Conservation (phyloP, 2,113 vertebrate species). For the Misgurnus anguillicaudatus region DNA sequence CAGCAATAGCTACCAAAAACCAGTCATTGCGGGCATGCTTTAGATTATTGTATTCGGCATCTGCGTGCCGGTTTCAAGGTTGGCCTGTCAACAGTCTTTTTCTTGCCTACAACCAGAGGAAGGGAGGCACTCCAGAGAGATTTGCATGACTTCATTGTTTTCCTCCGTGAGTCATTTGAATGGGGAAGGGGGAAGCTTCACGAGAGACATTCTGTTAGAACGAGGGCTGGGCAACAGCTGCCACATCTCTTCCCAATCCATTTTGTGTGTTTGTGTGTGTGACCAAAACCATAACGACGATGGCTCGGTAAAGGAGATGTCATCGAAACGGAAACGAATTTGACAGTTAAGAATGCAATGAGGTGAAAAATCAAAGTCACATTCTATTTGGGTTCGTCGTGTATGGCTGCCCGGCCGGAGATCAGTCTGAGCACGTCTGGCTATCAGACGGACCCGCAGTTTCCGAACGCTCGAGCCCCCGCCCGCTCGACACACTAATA, state of each 20-base stretch:
- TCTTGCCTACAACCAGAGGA: not conserved
- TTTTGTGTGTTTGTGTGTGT: conserved; percentile 58
- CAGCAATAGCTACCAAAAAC: conserved; percentile 24
- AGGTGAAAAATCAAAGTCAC: conserved; percentile 79
- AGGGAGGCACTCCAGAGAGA: conserved; percentile 20
- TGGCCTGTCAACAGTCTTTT: conserved; percentile 32
- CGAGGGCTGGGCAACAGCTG: conserved; percentile 68
- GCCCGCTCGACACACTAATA: conserved; percentile 43
- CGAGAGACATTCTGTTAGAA: not conserved
- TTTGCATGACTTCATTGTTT: conserved; percentile 52
- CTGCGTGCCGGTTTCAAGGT: not conserved
- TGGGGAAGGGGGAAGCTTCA: not conserved
- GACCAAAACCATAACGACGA: conserved; percentile 36
- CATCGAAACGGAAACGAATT: conserved; percentile 71
- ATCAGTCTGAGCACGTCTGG: conserved; percentile 63
- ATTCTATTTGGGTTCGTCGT: conserved; percentile 69
- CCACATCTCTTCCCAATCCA: conserved; percentile 72
- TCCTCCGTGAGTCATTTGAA: conserved; percentile 55
- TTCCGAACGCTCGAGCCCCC: not conserved
- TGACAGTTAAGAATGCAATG: conserved; percentile 80
- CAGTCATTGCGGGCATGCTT: conserved; percentile 9
- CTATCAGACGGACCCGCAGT: not conserved
- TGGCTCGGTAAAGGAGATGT: conserved; percentile 69
- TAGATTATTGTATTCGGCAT: conserved; percentile 24
- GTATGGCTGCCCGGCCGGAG: conserved; percentile 62